Evolutionary conservation across 2,888 invertebrate species (phyloP).

Genomic region (Synergus umbraculus): DNA sequence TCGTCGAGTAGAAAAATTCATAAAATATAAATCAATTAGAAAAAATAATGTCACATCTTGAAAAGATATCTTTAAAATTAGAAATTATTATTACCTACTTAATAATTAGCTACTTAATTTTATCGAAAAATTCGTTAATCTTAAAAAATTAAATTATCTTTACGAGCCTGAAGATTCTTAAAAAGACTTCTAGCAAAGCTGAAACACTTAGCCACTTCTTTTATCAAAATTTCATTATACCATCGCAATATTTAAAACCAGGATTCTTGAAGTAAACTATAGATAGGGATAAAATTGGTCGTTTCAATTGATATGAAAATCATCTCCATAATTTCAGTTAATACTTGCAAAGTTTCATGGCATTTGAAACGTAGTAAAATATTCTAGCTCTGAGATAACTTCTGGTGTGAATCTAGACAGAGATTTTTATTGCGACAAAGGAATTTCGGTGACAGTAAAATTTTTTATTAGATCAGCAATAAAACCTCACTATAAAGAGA

Average conservation of each 20-base stretch:
- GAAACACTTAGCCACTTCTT: background rate
- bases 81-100: background rate
- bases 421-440: background rate
- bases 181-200: background rate
- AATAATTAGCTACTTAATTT: background rate
- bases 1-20: background rate
- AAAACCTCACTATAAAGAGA: background rate
- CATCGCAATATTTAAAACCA: background rate
- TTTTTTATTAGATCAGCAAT: background rate
- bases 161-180: background rate
- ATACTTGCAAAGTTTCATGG: background rate
- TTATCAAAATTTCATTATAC: background rate
- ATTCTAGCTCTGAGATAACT: background rate
- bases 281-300: background rate
- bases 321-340: background rate
- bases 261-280: background rate
- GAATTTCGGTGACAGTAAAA: background rate
- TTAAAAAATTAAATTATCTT: conserved; percentile 2
- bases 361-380: background rate
- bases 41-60: background rate
- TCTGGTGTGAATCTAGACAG: background rate
- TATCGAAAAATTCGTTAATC: background rate
- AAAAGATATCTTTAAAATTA: background rate
- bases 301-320: conserved; percentile 16
- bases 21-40: background rate